A percentile compares a stretch with the other conserved stretches of the same genome.
These are phyloP conservation scores for Anseranas semipalmata DNA, from an alignment of 2,113 vertebrate genomes.

Conservation along the genomic window DNA sequence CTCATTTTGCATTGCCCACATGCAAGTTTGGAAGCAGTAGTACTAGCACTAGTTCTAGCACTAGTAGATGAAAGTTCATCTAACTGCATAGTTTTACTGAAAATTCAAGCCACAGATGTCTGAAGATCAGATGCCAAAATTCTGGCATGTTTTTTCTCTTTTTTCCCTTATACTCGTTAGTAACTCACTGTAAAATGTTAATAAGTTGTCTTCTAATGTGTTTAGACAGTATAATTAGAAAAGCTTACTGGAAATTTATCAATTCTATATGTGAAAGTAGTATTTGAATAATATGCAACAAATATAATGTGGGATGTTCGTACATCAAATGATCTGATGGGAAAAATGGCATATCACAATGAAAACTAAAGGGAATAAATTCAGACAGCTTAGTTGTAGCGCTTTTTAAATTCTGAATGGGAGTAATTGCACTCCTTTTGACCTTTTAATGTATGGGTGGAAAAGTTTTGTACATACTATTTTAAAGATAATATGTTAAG, in stretches of 20 bases:
- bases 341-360: not conserved
- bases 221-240: not conserved
- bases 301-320: not conserved
- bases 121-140: not conserved
- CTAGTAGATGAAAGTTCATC: not conserved
- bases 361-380: not conserved
- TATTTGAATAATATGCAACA: not conserved
- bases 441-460: not conserved
- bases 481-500: not conserved
- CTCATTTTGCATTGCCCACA: not conserved
- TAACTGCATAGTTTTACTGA: not conserved
- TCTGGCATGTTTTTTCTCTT: not conserved
- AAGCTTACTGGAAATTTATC: not conserved
- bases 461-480: not conserved
- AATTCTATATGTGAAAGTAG: not conserved
- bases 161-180: not conserved
- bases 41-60: no score
- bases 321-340: not conserved
- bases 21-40: not conserved
- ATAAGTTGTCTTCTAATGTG: not conserved
- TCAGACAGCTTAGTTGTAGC: not conserved
- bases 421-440: not conserved
- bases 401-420: not conserved
- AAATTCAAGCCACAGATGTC: not conserved
- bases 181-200: not conserved